phyloP scores from a whole-genome alignment of 2,113 vertebrate genomes.

The Tetraodon nigroviridis region DNA sequence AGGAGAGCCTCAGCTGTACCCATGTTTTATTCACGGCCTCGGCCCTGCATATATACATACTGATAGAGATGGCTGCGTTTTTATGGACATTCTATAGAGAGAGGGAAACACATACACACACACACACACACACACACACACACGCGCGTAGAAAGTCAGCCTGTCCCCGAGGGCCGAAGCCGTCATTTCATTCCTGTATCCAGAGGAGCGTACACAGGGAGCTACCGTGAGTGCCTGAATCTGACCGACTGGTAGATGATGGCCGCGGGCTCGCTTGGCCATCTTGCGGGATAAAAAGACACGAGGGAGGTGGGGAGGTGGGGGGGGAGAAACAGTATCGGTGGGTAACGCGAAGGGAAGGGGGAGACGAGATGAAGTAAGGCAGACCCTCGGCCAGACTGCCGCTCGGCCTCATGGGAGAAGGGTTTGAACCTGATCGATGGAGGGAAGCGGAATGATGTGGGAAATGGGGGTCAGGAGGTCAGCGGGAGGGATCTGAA shows the following conservation, averaged over 20 bases:
- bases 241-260: slow-evolving; percentile 62
- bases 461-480: slow-evolving; percentile 32
- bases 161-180: slow-evolving; percentile 46
- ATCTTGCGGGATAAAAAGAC: slow-evolving; percentile 49
- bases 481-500: slow-evolving; percentile 25
- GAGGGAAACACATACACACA: slow-evolving; percentile 14
- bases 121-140: slow-evolving; percentile 22
- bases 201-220: slow-evolving; percentile 31
- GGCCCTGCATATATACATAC: slow-evolving; percentile 50
- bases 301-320: too few species aligned
- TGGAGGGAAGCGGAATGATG: slow-evolving; percentile 28
- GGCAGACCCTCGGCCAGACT: slow-evolving; percentile 45
- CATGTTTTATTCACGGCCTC: slow-evolving; percentile 62
- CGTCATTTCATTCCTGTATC: slow-evolving; percentile 53
- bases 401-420: slow-evolving; percentile 57
- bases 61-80: slow-evolving; percentile 58
- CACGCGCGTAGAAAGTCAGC: slow-evolving; percentile 46
- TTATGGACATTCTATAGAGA: slow-evolving; percentile 41
- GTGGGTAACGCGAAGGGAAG: slow-evolving; percentile 29
- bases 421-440: slow-evolving; percentile 29
- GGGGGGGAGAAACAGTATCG: slow-evolving; percentile 23
- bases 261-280: slow-evolving; percentile 53
- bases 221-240: slow-evolving; percentile 45
- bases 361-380: slow-evolving; percentile 37
- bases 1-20: slow-evolving; percentile 39